A percentile compares a stretch with the other conserved stretches of the same genome.
phyloP scores from a whole-genome alignment of 2,113 vertebrate species.

The Callospermophilus lateralis region DNA sequence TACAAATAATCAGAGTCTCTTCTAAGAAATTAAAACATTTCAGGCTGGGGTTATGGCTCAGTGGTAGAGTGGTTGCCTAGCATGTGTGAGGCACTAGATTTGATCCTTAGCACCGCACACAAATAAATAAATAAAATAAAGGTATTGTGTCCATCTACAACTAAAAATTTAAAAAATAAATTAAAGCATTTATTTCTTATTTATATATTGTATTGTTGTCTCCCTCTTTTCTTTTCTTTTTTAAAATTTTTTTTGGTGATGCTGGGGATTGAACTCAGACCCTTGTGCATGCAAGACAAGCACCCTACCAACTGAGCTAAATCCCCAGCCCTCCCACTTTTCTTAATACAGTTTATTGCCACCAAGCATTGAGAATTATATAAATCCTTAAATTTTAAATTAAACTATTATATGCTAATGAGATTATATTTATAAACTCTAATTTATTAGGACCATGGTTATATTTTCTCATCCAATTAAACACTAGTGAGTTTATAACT shows the following conservation, averaged over 20 bases:
- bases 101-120: too few species aligned
- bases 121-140: too few species aligned
- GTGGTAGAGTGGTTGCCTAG: too few species aligned
- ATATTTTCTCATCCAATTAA: background rate
- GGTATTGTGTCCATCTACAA: too few species aligned
- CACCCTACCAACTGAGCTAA: too few species aligned
- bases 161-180: too few species aligned
- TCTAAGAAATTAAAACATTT: background rate
- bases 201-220: background rate
- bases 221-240: background rate
- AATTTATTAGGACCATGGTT: background rate
- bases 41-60: too few species aligned
- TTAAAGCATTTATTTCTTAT: background rate
- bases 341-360: background rate
- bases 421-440: background rate
- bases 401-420: background rate
- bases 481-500: background rate
- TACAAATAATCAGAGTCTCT: background rate
- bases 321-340: background rate
- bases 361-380: background rate
- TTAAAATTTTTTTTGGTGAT: too few species aligned
- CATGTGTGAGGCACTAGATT: too few species aligned
- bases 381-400: constrained; percentile 28
- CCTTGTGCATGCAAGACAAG: too few species aligned
- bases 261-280: too few species aligned